phyloP scores from a whole-genome alignment of 2,113 vertebrate species.

The Telmatochromis sp. region DNA sequence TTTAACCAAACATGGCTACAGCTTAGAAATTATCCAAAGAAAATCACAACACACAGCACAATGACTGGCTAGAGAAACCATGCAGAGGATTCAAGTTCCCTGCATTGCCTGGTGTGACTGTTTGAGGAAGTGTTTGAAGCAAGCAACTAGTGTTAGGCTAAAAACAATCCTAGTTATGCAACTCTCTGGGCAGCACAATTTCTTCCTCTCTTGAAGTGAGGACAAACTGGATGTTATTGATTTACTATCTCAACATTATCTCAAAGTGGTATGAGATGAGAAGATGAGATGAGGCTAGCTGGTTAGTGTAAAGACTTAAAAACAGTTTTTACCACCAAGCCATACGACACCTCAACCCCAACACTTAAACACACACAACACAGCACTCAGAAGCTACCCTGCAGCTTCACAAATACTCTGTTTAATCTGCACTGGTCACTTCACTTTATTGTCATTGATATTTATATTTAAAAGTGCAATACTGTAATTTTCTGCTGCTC shows the following conservation, averaged over 20 bases:
- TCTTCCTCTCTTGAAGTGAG: background rate
- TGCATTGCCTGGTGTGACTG: background rate
- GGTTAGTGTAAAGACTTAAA: background rate
- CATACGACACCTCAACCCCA: too few relatives aligned
- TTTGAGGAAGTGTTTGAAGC: fast-evolving
- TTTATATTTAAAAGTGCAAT: too few relatives aligned
- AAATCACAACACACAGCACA: background rate
- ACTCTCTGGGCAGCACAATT: background rate
- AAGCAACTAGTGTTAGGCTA: background rate
- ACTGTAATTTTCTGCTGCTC: too few relatives aligned
- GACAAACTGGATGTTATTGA: background rate
- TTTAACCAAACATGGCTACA: background rate
- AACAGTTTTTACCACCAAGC: too few relatives aligned
- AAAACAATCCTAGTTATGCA: background rate
- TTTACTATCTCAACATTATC: background rate
- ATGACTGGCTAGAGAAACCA: background rate
- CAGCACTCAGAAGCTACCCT: too few relatives aligned
- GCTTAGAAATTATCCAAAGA: too few relatives aligned
- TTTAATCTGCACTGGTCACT: too few relatives aligned
- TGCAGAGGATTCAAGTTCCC: background rate
- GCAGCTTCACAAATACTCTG: too few relatives aligned
- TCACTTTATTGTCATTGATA: too few relatives aligned
- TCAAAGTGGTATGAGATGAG: background rate
- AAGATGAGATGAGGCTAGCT: background rate
- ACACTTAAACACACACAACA: too few relatives aligned